phyloP scores from a whole-genome alignment of 2,888 invertebrate species.

The Eupithecia vulgata region DNA sequence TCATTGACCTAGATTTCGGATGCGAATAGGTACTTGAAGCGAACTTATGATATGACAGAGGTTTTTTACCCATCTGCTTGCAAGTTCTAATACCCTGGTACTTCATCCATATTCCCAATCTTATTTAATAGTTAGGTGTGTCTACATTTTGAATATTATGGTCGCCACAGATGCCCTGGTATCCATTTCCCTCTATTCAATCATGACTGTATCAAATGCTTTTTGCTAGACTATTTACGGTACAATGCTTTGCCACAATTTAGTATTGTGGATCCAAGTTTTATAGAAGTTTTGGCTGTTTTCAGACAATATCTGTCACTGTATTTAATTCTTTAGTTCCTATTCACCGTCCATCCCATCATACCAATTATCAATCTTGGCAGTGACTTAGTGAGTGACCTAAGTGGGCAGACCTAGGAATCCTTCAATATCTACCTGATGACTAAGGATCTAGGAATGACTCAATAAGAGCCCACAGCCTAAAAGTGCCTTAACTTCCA shows the following conservation, averaged over 20 bases:
- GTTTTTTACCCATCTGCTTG: neutral
- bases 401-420: neutral
- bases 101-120: neutral
- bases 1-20: slow-evolving; percentile 7
- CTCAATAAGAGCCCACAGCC: too few relatives aligned
- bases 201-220: neutral
- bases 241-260: neutral
- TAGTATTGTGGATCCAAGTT: neutral
- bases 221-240: neutral
- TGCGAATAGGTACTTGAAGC: neutral
- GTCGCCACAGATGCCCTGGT: too few relatives aligned
- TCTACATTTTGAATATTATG: neutral
- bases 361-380: neutral
- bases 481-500: too few relatives aligned
- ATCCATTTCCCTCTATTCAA: neutral
- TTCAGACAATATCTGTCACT: neutral
- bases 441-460: too few relatives aligned
- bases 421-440: too few relatives aligned
- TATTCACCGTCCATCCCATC: neutral
- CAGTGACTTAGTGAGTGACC: neutral
- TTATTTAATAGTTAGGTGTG: neutral
- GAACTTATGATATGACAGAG: neutral
- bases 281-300: neutral
- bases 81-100: neutral
- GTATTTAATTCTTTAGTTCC: neutral